Evolutionary conservation across 2,113 vertebrate species (phyloP).

Genomic region (Cephalopholis sonnerati): DNA sequence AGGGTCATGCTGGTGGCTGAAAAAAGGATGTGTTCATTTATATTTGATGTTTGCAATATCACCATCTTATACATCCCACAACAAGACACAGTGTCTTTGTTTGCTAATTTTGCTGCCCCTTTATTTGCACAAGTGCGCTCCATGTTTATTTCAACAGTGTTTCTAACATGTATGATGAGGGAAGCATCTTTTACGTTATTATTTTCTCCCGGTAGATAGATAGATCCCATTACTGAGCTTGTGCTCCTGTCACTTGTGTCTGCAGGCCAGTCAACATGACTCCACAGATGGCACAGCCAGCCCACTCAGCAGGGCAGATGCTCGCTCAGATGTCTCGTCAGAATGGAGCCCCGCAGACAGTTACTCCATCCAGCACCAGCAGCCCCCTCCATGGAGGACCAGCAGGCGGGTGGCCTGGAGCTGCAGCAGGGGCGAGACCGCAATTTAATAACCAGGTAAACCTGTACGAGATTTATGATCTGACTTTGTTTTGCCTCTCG

Average conservation of each 20-base stretch:
- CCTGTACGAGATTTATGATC: not conserved
- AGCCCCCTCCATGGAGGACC: slow-evolving; percentile 76
- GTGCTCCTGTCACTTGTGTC: slow-evolving; percentile 2
- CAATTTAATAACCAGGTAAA: slow-evolving; percentile 92
- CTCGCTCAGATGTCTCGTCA: slow-evolving; percentile 94
- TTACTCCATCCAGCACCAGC: slow-evolving; percentile 71
- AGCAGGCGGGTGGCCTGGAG: slow-evolving; percentile 71
- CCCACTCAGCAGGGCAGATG: slow-evolving; percentile 89
- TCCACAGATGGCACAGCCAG: slow-evolving; percentile 84
- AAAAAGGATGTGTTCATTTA: no score
- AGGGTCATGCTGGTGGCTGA: no score
- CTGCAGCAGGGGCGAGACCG: slow-evolving; percentile 85
- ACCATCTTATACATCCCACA: no score
- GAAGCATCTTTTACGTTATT: not conserved
- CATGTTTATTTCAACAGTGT: not conserved
- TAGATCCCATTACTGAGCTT: no score
- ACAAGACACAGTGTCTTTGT: no score
- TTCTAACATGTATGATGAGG: not conserved
- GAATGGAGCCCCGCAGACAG: slow-evolving; percentile 81
- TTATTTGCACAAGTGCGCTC: no score
- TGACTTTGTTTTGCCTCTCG: not conserved
- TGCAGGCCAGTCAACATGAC: slow-evolving; percentile 85
- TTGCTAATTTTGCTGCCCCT: no score
- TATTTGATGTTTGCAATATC: no score
- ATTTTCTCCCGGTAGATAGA: not conserved